phyloP scores from a whole-genome alignment of 2,888 invertebrate species.

The Omphaloscelis lunosa region DNA sequence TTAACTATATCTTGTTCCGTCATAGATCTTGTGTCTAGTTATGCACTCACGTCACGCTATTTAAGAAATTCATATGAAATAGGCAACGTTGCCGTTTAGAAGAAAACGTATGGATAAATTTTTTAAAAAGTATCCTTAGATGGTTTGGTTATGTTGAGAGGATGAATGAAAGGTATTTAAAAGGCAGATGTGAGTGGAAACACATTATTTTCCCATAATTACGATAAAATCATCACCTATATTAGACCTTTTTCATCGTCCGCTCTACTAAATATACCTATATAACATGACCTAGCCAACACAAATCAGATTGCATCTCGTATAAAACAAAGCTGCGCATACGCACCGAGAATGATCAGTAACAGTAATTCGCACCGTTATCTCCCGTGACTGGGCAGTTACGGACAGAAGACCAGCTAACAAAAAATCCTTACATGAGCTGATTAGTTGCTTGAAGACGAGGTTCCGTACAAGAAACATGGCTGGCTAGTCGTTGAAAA shows the following conservation, averaged over 20 bases:
- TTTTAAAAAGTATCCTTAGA: too few species aligned
- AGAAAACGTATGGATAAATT: too few species aligned
- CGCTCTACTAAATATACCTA: slow-evolving; percentile 24
- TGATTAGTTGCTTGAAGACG: slow-evolving; percentile 4
- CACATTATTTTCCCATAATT: too few species aligned
- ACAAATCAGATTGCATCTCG: slow-evolving; percentile 51
- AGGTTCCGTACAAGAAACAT: slow-evolving; percentile 48
- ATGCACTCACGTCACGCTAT: not conserved
- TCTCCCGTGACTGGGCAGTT: slow-evolving; percentile 80
- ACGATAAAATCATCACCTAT: not conserved
- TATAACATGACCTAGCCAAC: slow-evolving; percentile 43
- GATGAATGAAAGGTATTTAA: too few species aligned
- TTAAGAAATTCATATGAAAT: too few species aligned
- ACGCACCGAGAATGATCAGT: slow-evolving; percentile 54
- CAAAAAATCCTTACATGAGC: slow-evolving; percentile 46
- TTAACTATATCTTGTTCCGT: not conserved
- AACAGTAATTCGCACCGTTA: slow-evolving; percentile 73
- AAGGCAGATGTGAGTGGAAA: too few species aligned
- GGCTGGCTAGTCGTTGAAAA: not conserved
- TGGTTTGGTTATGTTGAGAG: too few species aligned
- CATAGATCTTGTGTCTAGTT: not conserved
- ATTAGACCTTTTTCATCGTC: not conserved
- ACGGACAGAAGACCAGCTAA: slow-evolving; percentile 50
- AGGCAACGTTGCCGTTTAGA: too few species aligned
- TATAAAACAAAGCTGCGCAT: slow-evolving; percentile 34